phyloP scores from a whole-genome alignment of 2,888 invertebrate species.

The Druceiella hillmani region DNA sequence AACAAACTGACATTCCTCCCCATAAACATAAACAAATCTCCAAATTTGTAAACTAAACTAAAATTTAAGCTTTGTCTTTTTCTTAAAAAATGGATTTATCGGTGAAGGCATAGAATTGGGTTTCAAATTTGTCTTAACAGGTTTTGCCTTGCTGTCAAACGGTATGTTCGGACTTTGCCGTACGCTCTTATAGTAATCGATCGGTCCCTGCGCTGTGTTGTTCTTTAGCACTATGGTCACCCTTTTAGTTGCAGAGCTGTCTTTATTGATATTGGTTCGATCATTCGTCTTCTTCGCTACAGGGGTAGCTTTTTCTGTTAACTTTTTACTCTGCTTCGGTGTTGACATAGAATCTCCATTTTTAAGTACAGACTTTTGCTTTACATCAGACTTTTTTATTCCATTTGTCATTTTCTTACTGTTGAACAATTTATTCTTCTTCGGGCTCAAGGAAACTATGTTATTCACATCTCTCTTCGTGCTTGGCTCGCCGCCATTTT shows the following conservation, averaged over 20 bases:
- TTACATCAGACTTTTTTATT: no score
- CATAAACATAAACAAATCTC: no score
- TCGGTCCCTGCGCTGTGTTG: constrained; percentile 65
- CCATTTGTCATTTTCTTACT: no score
- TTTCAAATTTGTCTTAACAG: constrained; percentile 69
- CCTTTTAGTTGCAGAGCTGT: constrained; percentile 45
- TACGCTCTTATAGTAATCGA: constrained; percentile 68
- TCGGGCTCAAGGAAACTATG: no score
- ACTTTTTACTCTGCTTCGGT: constrained; percentile 13
- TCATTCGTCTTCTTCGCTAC: constrained; percentile 3
- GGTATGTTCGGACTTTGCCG: constrained; percentile 69
- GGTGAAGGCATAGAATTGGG: constrained; percentile 61
- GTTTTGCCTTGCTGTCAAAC: constrained; percentile 64
- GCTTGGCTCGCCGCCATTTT: constrained; percentile 9
- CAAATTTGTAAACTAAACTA: no score
- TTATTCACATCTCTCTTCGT: constrained; percentile 8
- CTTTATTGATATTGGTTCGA: constrained; percentile 2
- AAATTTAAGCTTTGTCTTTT: no score
- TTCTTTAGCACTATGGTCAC: constrained; percentile 68
- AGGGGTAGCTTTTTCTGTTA: not conserved
- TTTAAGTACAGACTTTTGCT: no score
- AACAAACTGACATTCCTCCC: no score
- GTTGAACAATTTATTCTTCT: no score
- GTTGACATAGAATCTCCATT: no score
- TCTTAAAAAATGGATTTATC: constrained; percentile 72